phyloP scores from a whole-genome alignment of 2,113 vertebrate species.

The Apaloderma vittatum region DNA sequence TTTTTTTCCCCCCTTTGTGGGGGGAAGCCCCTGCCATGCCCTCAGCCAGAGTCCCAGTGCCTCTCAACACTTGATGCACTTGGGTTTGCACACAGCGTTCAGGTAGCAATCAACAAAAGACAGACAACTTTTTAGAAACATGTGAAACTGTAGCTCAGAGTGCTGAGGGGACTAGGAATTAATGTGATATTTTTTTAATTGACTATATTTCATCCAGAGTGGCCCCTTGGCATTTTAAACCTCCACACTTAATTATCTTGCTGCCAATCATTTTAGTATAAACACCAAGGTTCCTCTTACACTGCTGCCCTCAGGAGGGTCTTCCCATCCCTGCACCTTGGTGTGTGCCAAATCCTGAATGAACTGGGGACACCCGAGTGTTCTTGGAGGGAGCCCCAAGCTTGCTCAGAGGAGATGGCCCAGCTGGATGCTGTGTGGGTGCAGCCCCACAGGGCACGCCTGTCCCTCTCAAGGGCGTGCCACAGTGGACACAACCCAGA shows the following conservation, averaged over 20 bases:
- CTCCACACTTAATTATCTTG: not conserved
- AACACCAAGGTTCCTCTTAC: not conserved
- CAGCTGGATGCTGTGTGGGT: not conserved
- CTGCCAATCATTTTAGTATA: not conserved
- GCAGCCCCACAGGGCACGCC: accelerated
- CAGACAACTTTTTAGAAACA: not conserved
- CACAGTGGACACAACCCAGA: not conserved
- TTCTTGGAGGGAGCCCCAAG: not conserved
- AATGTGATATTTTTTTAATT: not conserved
- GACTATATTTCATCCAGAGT: not conserved
- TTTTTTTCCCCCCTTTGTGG: not conserved
- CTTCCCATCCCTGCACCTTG: not conserved
- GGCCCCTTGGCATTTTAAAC: not conserved
- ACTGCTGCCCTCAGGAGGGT: not conserved
- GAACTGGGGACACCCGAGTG: accelerated
- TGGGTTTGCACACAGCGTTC: not conserved
- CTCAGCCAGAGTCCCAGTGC: not conserved
- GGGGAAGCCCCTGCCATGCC: not conserved
- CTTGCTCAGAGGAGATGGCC: accelerated
- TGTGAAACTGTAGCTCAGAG: not conserved
- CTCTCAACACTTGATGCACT: not conserved
- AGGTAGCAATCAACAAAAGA: not conserved
- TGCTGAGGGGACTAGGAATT: not conserved
- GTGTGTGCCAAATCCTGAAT: accelerated
- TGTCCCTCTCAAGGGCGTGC: no score